Base-by-base conservation (phyloP, 1,140 invertebrate genomes). In the Cephus cinctus region DNA sequence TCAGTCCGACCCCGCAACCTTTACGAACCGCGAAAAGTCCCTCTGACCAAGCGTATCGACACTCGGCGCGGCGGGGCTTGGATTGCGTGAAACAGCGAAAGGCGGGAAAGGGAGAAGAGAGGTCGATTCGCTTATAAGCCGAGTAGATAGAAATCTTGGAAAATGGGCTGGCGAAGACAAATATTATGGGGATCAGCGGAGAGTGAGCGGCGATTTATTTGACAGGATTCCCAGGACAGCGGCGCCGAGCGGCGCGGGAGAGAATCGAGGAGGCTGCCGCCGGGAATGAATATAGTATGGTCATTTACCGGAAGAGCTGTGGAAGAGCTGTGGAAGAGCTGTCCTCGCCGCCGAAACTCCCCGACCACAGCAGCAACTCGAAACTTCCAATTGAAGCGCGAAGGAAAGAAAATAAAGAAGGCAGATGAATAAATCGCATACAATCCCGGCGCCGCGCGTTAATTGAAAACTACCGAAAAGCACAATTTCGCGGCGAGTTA, bases 401-500 rank as follows among this genome's bases (percentile, higher is more conserved):
- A n/a, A n/a, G n/a, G n/a, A n/a, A n/a, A n/a, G n/a, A n/a, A n/a
- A n/a, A n/a, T n/a, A n/a, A n/a, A n/a, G n/a, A n/a, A n/a, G n/a
- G n/a, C n/a, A n/a, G n/a, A n/a, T n/a, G n/a, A n/a, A n/a, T n/a
- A n/a, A n/a, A n/a, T n/a, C n/a, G n/a, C n/a, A n/a, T n/a, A n/a
- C n/a, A n/a, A n/a, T n/a, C n/a, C n/a, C n/a, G n/a, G 52, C 42
- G 50, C 34, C 40, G 42, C 50, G 59, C 66, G 67, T 76, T 75
- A 76, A 76, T 75, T 76, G 70, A 75, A 76, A 76, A 74, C 72
- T 76, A 74, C 67, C 71, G 57, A 76, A 75, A 75, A 71, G 70
- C 70, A 70, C 69, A 73, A 75, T 73, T 74, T 65, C 65, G 58
- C 59, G 66, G 69, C 71, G 72, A 52, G 74, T 76, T 75, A 76